These are phyloP conservation scores for Eupithecia insigniata DNA, from an alignment of 2,888 invertebrate genomes.

Conservation along the genomic window DNA sequence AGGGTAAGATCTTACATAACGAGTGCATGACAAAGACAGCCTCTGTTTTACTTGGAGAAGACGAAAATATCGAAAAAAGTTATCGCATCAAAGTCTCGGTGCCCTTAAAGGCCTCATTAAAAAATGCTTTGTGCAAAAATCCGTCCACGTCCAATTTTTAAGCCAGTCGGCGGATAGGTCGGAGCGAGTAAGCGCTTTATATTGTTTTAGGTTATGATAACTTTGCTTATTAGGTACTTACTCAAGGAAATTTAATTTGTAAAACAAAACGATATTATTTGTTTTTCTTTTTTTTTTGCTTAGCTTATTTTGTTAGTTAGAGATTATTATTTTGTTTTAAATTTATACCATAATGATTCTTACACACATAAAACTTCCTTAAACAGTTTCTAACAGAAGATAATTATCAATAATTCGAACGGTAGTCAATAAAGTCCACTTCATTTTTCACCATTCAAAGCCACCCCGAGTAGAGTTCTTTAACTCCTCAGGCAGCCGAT, in stretches of 20 bases:
- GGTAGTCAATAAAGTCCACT: conserved; percentile 5
- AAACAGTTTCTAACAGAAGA: background rate
- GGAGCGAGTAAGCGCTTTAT: conserved; percentile 74
- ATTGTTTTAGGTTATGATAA: conserved; percentile 68
- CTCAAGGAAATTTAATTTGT: conserved; percentile 21
- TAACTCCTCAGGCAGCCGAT: conserved; percentile 34
- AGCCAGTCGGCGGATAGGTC: conserved; percentile 72
- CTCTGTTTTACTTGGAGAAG: conserved; percentile 69
- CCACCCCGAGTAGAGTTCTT: conserved; percentile 21
- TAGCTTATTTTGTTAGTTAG: background rate
- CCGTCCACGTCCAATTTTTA: conserved; percentile 79
- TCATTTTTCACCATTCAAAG: conserved; percentile 14
- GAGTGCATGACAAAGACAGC: conserved; percentile 59
- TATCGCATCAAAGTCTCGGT: conserved; percentile 79
- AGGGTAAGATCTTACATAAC: conserved; percentile 49
- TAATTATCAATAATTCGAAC: conserved; percentile 5
- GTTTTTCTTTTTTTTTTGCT: background rate
- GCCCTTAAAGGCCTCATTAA: conserved; percentile 81
- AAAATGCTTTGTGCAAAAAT: conserved; percentile 79
- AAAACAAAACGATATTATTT: background rate
- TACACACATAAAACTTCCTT: background rate
- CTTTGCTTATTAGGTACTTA: conserved; percentile 42
- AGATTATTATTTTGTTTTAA: background rate
- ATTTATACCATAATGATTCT: background rate
- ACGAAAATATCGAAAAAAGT: conserved; percentile 82